Evolutionary conservation across 2,797 vertebrate genomes (phyloP), one percentile per base, ranked within the genome.

Genomic region (Syngnathus acus): DNA sequence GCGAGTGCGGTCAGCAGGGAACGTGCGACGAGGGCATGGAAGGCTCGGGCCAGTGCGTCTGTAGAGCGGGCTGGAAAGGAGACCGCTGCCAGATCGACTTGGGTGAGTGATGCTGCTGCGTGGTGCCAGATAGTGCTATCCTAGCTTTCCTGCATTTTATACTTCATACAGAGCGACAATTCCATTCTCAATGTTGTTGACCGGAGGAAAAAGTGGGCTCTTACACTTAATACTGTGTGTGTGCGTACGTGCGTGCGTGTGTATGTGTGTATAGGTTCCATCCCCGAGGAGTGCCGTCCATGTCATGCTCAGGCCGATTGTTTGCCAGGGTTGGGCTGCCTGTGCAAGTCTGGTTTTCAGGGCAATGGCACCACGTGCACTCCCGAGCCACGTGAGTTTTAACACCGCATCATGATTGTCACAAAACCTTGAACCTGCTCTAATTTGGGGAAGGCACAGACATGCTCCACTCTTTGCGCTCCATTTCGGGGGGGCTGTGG

Each of bases 11-110:
- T 0, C n/a, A n/a, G 26, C 79, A 89, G 0, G 94, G 95, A 0
- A 80, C 53, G 42, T 99, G 97, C 79, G 91, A 94, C 0, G 91
- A 89, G 0, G 95, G 95, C 0, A 67, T 93, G 4, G 90, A 92
- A 0, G 95, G 95, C 0, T 91, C 92, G 0, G 97, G 97, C 64
- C 83, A 84, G 78, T 99, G 97, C 79, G 90, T 90, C 79, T 99
- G 97, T 70, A 59, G 75, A 0, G 82, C 89, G 4, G 94, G 94
- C 63, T 98, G 96, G 96, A 84, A 78, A 0, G 97, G 96, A 21
- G 70, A 83, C 0, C 79, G 0, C 66, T 99, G 97, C 13, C 87
- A 97, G 65, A 87, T 17, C 19, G 78, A 92, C 43, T 80, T 91
- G n/a, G 90, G 97, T 98, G 83, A 90, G 82, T 17, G 16, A n/a